Base-by-base conservation (phyloP, 1,140 invertebrate genomes). In the Ruditapes philippinarum region DNA sequence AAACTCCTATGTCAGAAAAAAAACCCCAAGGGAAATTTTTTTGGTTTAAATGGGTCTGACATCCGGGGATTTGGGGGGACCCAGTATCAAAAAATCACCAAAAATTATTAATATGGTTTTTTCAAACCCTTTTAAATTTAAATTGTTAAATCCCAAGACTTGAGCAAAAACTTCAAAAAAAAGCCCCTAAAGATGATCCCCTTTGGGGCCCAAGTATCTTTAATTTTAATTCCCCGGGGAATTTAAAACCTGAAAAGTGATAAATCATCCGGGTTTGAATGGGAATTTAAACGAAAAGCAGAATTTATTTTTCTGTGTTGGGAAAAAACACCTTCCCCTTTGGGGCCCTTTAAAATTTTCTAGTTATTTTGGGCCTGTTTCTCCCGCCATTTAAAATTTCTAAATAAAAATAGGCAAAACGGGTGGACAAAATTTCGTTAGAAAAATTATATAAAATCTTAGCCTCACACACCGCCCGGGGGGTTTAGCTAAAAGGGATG, bases 51-150 rank as follows among this genome's bases (percentile, higher is more conserved):
- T n/a, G n/a, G n/a, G n/a, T n/a, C n/a, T n/a, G n/a, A n/a, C n/a
- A n/a, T 0, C 49, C 42, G 17, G 4, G 19, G 74, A 81, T 3
- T 73, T 38, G 11, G 70, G 1, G 3, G 57, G 89, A 28, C 84
- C 81, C 0, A 89, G 36, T 40, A 91, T 76, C 22, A 91, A 81
- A 42, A 89, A 91, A 79, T 91, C 86, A 60, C 79, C 90, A 9
- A 89, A 3, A 1, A 91, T 78, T 38, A 89, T 79, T 1, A 22
- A 38, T 36, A 89, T 78, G 38, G n/a, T n/a, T n/a, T 40, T 11
- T 25, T n/a, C 28, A 28, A 31, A 5, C 5, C 33, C 14, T 17
- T 49, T 22, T 1, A 65, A 4, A 31, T 60, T 65, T 88, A 33
- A 4, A 4, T 28, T 9, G 11, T 57, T 57, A 31, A 5, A 90